Evolutionary conservation across 1,140 invertebrate species (phyloP).

Genomic region (Pollicipes pollicipes): DNA sequence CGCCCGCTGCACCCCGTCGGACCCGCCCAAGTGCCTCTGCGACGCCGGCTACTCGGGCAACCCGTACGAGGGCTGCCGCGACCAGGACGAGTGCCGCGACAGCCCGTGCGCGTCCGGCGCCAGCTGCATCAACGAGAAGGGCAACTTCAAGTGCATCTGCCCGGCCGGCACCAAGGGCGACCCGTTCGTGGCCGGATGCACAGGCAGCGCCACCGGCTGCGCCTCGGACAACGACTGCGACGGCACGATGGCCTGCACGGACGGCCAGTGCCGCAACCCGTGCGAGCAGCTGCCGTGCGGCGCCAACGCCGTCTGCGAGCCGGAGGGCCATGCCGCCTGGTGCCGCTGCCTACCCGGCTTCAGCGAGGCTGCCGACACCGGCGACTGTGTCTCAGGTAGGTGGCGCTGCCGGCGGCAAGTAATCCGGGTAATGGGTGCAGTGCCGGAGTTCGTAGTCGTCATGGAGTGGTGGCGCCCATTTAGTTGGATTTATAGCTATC

Average conservation of each 20-base stretch:
- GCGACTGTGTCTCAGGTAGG: slow-evolving; percentile 60
- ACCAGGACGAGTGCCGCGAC: slow-evolving; percentile 57
- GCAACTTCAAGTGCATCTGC: slow-evolving; percentile 48
- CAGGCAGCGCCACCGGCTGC: slow-evolving; percentile 31
- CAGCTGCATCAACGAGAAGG: slow-evolving; percentile 67
- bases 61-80: slow-evolving; percentile 57
- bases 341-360: slow-evolving; percentile 69
- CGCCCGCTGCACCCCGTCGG: slow-evolving; percentile 70
- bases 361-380: slow-evolving; percentile 41
- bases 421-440: no score
- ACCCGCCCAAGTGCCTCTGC: slow-evolving; percentile 74
- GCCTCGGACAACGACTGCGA: slow-evolving; percentile 54
- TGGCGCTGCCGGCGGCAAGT: no score
- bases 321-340: slow-evolving; percentile 70
- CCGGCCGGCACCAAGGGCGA: slow-evolving; percentile 60
- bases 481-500: no score
- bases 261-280: slow-evolving; percentile 55
- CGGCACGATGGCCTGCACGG: slow-evolving; percentile 50
- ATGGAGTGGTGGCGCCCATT: no score
- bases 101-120: slow-evolving; percentile 67
- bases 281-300: slow-evolving; percentile 57
- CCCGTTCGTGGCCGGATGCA: slow-evolving; percentile 62
- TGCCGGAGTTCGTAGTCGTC: no score
- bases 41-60: slow-evolving; percentile 63
- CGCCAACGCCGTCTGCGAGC: slow-evolving; percentile 64